Evolutionary conservation across 2,888 invertebrate genomes (phyloP).

Genomic region (Cerastis rubricosa): DNA sequence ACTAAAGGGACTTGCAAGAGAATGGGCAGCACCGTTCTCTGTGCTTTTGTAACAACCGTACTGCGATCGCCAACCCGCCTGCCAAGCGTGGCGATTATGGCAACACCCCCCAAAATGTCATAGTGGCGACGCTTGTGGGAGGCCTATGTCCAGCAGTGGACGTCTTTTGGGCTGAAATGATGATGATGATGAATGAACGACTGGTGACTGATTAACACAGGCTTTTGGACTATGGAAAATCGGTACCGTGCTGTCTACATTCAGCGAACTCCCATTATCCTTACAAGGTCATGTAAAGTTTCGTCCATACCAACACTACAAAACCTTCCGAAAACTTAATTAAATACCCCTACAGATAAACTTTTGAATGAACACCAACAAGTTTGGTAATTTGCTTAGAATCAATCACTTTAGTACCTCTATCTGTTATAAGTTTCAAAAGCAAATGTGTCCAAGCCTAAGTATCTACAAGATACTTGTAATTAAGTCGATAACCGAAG

Average conservation of each 20-base stretch:
- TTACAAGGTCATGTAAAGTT: background rate
- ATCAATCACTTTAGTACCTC: conserved; percentile 52
- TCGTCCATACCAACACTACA: background rate
- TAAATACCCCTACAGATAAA: background rate
- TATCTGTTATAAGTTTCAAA: conserved; percentile 53
- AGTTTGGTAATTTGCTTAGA: conserved; percentile 46
- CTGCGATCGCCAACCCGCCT: too few species aligned
- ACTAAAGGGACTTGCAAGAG: too few species aligned
- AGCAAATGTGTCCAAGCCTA: conserved; percentile 49
- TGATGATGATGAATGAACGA: too few species aligned
- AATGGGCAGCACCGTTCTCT: too few species aligned
- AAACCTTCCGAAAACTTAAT: background rate
- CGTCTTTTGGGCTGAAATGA: too few species aligned
- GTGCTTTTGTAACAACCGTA: too few species aligned
- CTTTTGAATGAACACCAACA: conserved; percentile 17
- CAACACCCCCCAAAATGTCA: too few species aligned
- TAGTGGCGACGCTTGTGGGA: too few species aligned
- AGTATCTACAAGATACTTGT: conserved; percentile 66
- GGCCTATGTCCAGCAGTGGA: too few species aligned
- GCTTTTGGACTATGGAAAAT: background rate
- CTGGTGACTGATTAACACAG: background rate
- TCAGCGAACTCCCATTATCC: too few species aligned
- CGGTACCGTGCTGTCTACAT: background rate
- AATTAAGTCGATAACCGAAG: conserved; percentile 73
- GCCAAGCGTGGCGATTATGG: too few species aligned